These are phyloP conservation scores for Melikaiella ostensackeni DNA, from an alignment of 2,888 invertebrate species.

Conservation along the genomic window DNA sequence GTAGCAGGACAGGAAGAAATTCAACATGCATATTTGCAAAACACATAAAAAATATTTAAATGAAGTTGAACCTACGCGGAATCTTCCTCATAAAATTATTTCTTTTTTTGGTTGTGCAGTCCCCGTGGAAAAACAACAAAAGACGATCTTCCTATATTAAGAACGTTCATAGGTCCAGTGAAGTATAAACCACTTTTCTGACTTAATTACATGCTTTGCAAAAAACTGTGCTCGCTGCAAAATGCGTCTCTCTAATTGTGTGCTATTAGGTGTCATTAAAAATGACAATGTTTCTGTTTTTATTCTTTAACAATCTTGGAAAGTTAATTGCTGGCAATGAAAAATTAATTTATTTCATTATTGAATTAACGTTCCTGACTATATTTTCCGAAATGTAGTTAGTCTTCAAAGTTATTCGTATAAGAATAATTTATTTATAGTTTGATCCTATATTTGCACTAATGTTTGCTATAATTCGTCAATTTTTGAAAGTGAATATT, in stretches of 20 bases:
- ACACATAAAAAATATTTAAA: neutral
- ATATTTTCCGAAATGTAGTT: too few relatives aligned
- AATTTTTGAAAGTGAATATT: neutral
- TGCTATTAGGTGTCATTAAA: neutral
- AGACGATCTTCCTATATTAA: neutral
- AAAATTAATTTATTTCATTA: neutral
- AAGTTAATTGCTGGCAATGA: neutral
- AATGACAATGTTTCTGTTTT: neutral
- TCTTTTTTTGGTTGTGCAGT: neutral
- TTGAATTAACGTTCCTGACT: neutral
- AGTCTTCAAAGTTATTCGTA: neutral
- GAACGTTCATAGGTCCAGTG: neutral
- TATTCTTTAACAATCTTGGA: neutral
- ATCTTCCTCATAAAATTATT: neutral
- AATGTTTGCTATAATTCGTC: neutral
- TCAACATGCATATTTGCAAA: conserved; percentile 1
- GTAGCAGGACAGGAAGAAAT: neutral
- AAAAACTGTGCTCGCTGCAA: neutral
- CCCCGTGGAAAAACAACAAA: neutral
- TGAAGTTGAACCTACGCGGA: neutral
- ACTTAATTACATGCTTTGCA: neutral
- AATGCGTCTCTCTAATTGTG: neutral
- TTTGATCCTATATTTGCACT: neutral
- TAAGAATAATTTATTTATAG: neutral
- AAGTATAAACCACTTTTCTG: neutral